Base-by-base conservation (phyloP, 2,797 vertebrate species). In the Zenarchopterus dispar region DNA sequence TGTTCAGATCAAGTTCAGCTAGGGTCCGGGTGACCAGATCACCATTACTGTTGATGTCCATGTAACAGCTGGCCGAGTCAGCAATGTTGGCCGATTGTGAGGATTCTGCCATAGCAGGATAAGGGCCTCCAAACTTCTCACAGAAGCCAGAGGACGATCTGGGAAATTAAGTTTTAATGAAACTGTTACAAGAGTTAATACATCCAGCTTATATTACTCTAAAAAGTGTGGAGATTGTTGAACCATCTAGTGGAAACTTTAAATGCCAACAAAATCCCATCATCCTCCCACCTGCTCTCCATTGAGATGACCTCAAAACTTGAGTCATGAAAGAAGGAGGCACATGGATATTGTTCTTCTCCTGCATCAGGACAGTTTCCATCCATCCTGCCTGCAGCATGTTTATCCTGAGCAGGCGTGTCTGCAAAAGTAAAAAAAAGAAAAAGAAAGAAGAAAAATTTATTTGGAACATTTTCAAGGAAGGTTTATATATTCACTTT, bases 121-220 rank as follows among this genome's bases (percentile, higher is more conserved):
- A 73, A 28, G 81, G 56, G n/a, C 83, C 87, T 0, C 84, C 83
- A 79, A 90, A 89, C 18, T 73, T 89, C 69, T 94, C 93, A 79
- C 92, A 94, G 65, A 94, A 93, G 28, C 93, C 93, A 28, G 93
- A 94, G 8, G 93, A 93, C 1, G 91, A 94, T 45, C 90, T 92
- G 74, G 19, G 15, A 72, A 71, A 76, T 31, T 16, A 16, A 62
- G 15, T 52, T 52, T 22, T 0, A 61, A 66, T 53, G 17, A 44
- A 68, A 24, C 7, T 44, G 1, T 19, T 4, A 16, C 3, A 41
- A 53, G 5, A 18, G 17, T 45, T 50, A 26, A 56, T 2, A 67
- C 19, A 72, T 21, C 1, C 1, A 7, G 22, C 5, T 10, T 21
- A 45, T 45, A 36, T 13, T 13, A 36, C 9, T 36, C 8, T 9